phyloP scores from a whole-genome alignment of 2,113 vertebrate species.

The Morone saxatilis region DNA sequence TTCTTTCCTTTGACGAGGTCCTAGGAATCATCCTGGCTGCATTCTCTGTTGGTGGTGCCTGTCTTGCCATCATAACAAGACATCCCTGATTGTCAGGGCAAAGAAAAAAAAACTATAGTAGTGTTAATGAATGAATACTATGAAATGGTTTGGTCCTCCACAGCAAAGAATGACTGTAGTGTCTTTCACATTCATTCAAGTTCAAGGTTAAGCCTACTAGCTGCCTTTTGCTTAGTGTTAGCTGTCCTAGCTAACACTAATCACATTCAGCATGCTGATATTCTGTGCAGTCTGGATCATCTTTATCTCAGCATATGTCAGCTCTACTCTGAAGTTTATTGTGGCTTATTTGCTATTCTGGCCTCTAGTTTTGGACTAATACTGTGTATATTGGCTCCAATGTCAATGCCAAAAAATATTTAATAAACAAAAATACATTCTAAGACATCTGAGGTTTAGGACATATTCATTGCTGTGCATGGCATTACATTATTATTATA shows the following conservation, averaged over 20 bases:
- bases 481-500: no score
- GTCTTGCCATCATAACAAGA: conserved; percentile 24
- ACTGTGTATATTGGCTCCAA: not conserved
- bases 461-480: no score
- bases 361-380: conserved; percentile 26
- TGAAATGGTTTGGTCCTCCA: conserved; percentile 15
- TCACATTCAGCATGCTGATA: conserved; percentile 37
- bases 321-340: conserved; percentile 21
- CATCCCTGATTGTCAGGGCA: not conserved
- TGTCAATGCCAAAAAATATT: no score
- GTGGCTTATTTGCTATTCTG: conserved; percentile 34
- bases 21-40: conserved; percentile 65
- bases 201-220: conserved; percentile 63
- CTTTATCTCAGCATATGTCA: conserved; percentile 30
- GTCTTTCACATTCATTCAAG: no score
- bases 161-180: no score
- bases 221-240: conserved; percentile 55
- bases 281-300: conserved; percentile 37
- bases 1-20: conserved; percentile 73
- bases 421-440: no score
- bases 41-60: conserved; percentile 2
- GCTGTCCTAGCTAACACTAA: conserved; percentile 36
- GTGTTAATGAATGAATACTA: not conserved
- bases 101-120: no score
- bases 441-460: no score